Percentiles rank a stretch among this genome's conserved stretches.
Conservation (phyloP, 2,797 vertebrate species). For the Epinephelus malabaricus region DNA sequence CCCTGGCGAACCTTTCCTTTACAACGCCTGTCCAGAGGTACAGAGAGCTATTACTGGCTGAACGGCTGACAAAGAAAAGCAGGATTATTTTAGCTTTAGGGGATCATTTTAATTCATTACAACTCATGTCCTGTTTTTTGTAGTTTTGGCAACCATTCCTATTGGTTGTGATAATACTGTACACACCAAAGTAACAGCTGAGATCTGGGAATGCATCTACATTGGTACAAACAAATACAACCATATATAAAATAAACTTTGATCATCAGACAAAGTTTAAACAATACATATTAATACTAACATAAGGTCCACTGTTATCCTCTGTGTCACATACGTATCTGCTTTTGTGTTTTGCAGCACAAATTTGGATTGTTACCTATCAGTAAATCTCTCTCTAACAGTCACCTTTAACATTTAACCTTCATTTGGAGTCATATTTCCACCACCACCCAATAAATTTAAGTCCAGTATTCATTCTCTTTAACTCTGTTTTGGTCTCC, state of each 20-base stretch:
- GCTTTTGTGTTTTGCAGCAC: not conserved
- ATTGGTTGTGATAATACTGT: too few relatives aligned
- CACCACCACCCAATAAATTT: not conserved
- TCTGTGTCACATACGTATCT: not conserved
- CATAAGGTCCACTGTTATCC: not conserved
- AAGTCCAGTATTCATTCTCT: not conserved
- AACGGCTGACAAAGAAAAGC: constrained; percentile 14
- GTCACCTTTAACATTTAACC: not conserved
- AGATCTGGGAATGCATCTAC: too few relatives aligned
- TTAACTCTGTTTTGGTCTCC: not conserved
- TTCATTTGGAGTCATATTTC: not conserved
- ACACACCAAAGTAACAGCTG: too few relatives aligned
- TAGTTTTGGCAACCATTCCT: not conserved
- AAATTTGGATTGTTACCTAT: not conserved
- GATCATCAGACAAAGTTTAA: not conserved
- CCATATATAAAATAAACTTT: not conserved
- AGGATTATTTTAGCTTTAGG: not conserved
- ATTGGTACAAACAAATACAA: not conserved
- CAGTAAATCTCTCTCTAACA: not conserved
- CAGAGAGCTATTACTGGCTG: constrained; percentile 3
- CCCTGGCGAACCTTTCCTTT: constrained; percentile 22
- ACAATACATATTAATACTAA: not conserved
- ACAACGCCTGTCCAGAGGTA: not conserved
- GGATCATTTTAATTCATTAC: not conserved
- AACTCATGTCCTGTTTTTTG: not conserved